These are phyloP conservation scores for Cossypha dichroa DNA, from an alignment of 2,797 vertebrate species.

Conservation along the genomic window DNA sequence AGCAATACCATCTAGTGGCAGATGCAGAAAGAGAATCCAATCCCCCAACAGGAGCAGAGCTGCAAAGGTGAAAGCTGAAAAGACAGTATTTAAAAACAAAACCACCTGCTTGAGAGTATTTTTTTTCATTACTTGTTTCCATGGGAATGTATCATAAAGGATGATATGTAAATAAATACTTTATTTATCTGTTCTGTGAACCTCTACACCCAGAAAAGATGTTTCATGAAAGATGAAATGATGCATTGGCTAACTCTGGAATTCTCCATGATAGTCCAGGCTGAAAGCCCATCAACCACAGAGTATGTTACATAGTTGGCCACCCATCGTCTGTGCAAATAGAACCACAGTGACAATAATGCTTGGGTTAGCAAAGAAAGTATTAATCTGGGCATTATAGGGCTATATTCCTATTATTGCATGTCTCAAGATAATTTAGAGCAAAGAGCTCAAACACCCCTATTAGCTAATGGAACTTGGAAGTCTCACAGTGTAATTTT, in stretches of 20 bases:
- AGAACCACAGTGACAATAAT: not conserved
- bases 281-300: not conserved
- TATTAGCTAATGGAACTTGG: not conserved
- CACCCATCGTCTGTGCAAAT: not conserved
- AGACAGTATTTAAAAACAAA: not conserved
- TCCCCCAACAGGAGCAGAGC: not conserved
- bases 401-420: not conserved
- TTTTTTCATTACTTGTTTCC: not conserved
- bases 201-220: not conserved
- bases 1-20: conserved; percentile 43
- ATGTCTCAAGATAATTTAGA: not conserved
- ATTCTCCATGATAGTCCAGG: not conserved
- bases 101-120: not conserved
- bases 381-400: not conserved
- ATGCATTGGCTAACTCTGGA: not conserved
- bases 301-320: not conserved
- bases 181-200: not conserved
- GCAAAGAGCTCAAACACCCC: not conserved
- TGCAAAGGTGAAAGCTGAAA: not conserved
- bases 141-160: not conserved
- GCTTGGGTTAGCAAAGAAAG: not conserved
- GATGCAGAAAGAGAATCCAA: not conserved
- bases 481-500: not conserved
- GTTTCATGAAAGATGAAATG: not conserved
- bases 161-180: not conserved